These are phyloP conservation scores for Strix uralensis DNA, from an alignment of 2,113 vertebrate species.

Conservation along the genomic window DNA sequence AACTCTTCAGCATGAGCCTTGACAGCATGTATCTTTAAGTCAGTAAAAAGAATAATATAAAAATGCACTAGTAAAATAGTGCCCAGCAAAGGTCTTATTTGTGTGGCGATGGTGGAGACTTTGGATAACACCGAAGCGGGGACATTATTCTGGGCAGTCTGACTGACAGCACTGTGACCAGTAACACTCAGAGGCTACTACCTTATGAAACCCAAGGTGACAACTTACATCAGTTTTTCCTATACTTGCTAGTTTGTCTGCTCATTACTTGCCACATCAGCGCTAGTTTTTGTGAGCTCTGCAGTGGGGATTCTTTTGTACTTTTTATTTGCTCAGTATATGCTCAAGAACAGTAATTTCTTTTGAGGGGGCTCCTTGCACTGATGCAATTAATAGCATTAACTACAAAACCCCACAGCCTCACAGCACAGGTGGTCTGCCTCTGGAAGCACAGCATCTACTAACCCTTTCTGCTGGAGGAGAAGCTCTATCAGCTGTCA, in stretches of 20 bases:
- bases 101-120: background rate
- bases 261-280: background rate
- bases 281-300: background rate
- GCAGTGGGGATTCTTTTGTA: background rate
- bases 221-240: background rate
- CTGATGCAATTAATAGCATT: background rate
- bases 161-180: background rate
- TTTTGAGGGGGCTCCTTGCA: background rate
- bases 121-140: background rate
- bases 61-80: background rate
- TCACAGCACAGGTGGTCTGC: background rate
- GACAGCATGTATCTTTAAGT: slow-evolving; percentile 34
- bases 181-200: background rate
- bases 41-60: slow-evolving; percentile 17
- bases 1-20: background rate
- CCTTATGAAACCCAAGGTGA: background rate
- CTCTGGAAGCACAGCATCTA: background rate
- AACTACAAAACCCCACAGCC: background rate
- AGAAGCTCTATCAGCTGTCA: background rate
- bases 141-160: background rate
- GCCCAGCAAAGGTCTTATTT: background rate
- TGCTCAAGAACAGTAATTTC: background rate
- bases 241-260: background rate
- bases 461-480: background rate
- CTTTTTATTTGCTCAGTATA: background rate